Percentiles rank a stretch among this genome's conserved stretches.
These are phyloP conservation scores for Teleogryllus occipitalis DNA, from an alignment of 1,140 invertebrate genomes.

Conservation along the genomic window DNA sequence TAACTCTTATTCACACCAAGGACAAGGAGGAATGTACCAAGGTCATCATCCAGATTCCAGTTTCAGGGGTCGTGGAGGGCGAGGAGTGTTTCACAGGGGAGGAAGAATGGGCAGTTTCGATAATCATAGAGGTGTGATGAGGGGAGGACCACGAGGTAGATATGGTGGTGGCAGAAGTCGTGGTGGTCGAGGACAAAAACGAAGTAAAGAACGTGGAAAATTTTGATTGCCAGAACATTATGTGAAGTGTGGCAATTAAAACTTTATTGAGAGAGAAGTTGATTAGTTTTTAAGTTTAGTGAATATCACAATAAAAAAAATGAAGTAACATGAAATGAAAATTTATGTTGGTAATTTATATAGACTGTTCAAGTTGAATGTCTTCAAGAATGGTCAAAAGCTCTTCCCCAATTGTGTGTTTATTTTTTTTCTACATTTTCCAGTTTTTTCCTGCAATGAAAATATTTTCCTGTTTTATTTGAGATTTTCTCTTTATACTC, in stretches of 20 bases:
- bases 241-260: background rate
- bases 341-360: background rate
- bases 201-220: slow-evolving; percentile 9
- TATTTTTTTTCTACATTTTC: background rate
- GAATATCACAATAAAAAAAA: background rate
- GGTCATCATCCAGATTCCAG: slow-evolving; percentile 3
- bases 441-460: background rate
- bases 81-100: background rate
- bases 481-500: no score
- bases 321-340: background rate
- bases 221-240: slow-evolving; percentile 2
- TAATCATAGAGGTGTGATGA: background rate
- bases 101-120: slow-evolving; percentile 7
- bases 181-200: background rate
- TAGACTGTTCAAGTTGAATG: background rate
- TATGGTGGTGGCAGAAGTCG: slow-evolving; percentile 7
- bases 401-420: background rate
- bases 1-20: background rate
- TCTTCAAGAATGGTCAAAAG: background rate
- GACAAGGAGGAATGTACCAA: slow-evolving; percentile 7
- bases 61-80: slow-evolving; percentile 7
- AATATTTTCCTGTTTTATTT: no score
- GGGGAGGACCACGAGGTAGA: slow-evolving; percentile 11
- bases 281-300: background rate
- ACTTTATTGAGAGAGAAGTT: background rate